Percentiles rank a stretch among this genome's conserved stretches.
Conservation (phyloP, 2,888 invertebrate species). For the Augiades crinisus region DNA sequence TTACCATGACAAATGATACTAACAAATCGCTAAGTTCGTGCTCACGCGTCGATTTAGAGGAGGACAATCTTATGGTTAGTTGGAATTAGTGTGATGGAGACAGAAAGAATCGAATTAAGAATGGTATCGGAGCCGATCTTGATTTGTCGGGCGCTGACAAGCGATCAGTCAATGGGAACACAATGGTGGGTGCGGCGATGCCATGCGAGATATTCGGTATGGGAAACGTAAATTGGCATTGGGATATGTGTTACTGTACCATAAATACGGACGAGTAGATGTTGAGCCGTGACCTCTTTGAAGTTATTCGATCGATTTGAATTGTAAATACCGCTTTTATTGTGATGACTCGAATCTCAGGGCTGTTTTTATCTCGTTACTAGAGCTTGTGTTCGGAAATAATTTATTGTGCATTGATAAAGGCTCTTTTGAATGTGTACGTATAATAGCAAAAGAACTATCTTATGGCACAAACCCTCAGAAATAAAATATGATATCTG, state of each 20-base stretch:
- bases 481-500: no score
- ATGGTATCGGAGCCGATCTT: conserved; percentile 71
- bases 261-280: conserved; percentile 21
- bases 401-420: neutral
- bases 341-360: conserved; percentile 2
- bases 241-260: conserved; percentile 34
- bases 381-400: neutral
- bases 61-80: conserved; percentile 32
- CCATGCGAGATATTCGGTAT: conserved; percentile 53
- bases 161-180: conserved; percentile 60
- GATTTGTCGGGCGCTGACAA: conserved; percentile 73
- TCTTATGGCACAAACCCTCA: no score
- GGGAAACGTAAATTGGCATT: conserved; percentile 63
- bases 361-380: neutral
- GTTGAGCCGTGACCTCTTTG: conserved; percentile 22
- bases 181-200: conserved; percentile 65
- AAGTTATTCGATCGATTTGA: conserved; percentile 17
- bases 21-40: conserved; percentile 46
- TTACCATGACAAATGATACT: conserved; percentile 66
- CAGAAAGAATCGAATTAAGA: conserved; percentile 60
- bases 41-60: conserved; percentile 42
- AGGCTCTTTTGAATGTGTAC: no score
- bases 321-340: conserved; percentile 14
- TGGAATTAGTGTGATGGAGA: conserved; percentile 39
- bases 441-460: no score